phyloP scores from a whole-genome alignment of 2,797 vertebrate genomes.

The Gymnopithys bicolor region DNA sequence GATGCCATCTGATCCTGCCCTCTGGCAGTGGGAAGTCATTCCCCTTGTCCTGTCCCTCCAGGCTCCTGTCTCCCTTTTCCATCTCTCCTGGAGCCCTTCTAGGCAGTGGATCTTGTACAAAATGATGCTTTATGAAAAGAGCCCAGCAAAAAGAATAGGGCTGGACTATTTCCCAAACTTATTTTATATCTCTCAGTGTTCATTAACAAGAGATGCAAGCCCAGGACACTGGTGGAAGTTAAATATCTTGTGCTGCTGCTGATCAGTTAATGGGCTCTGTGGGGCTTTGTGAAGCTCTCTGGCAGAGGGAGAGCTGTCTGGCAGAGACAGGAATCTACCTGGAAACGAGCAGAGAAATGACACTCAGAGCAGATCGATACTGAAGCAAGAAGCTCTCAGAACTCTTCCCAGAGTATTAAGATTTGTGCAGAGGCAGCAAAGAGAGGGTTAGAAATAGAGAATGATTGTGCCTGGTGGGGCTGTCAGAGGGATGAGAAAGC shows the following conservation, averaged over 20 bases:
- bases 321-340: constrained; percentile 30
- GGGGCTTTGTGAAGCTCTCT: constrained; percentile 8
- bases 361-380: background rate
- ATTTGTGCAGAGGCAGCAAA: background rate
- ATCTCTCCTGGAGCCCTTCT: background rate
- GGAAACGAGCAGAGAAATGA: background rate
- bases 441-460: background rate
- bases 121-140: background rate
- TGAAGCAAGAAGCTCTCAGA: background rate
- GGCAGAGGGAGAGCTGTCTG: constrained; percentile 14
- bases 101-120: background rate
- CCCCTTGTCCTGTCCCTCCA: background rate
- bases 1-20: background rate
- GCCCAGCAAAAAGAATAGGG: rapidly evolving
- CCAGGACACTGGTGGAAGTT: constrained; percentile 6
- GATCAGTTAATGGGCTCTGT: constrained; percentile 47
- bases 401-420: background rate
- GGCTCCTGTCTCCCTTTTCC: background rate
- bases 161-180: background rate
- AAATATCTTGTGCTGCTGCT: constrained; percentile 11
- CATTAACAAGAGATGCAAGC: constrained; percentile 6
- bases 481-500: background rate
- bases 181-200: background rate
- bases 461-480: background rate
- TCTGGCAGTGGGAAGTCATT: background rate